A percentile compares a stretch with the other conserved stretches of the same genome.
These are phyloP conservation scores for Odontophorus gujanensis DNA, from an alignment of 2,113 vertebrate genomes.

Conservation along the genomic window DNA sequence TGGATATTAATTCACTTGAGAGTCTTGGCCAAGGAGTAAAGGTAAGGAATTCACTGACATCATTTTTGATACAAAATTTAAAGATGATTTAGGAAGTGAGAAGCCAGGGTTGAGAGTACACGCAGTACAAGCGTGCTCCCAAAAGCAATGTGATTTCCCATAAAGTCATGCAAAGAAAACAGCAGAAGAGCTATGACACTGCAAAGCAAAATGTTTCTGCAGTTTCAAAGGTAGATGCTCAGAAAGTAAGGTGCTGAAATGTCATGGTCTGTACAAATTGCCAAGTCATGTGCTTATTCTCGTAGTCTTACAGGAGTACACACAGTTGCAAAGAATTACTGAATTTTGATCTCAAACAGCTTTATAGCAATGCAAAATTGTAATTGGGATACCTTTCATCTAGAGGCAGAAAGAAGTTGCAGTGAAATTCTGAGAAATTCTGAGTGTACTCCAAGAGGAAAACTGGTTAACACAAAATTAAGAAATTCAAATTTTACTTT, in stretches of 20 bases:
- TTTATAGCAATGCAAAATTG: neutral
- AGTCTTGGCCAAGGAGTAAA: conserved; percentile 94
- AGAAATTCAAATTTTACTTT: neutral
- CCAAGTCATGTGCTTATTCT: neutral
- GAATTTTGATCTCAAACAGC: neutral
- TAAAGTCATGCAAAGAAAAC: conserved; percentile 32
- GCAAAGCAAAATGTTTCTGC: neutral
- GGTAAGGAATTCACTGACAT: conserved; percentile 78
- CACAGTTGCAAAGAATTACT: neutral
- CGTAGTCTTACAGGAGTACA: neutral
- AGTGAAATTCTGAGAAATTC: neutral
- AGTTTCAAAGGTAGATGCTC: neutral
- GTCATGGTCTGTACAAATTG: conserved; percentile 12
- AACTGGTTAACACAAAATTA: neutral
- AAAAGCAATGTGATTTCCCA: conserved; percentile 28
- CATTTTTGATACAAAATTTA: conserved; percentile 38
- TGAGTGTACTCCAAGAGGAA: neutral
- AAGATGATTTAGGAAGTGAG: conserved; percentile 49
- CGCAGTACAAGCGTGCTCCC: neutral
- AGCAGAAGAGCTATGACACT: neutral
- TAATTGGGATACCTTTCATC: neutral
- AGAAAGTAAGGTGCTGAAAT: neutral
- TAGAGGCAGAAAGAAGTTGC: neutral
- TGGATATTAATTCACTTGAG: conserved; percentile 95
- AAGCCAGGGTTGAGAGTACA: neutral